Percentiles rank a stretch among this genome's conserved stretches.
phyloP scores from a whole-genome alignment of 2,888 invertebrate genomes.

The Ectemnius lituratus region DNA sequence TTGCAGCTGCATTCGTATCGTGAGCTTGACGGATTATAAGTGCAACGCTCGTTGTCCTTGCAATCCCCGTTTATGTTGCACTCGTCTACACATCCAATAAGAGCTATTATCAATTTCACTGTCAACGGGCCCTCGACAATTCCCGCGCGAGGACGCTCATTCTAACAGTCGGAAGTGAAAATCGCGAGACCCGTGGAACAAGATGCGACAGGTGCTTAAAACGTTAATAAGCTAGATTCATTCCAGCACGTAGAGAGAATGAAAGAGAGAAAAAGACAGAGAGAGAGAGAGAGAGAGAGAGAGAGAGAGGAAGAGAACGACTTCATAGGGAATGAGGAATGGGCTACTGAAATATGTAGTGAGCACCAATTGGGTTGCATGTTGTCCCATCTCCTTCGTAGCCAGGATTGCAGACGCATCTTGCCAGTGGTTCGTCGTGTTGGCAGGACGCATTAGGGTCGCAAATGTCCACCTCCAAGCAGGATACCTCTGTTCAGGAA shows the following conservation, averaged over 20 bases:
- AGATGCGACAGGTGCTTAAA: too few relatives aligned
- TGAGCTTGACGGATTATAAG: constrained; percentile 80
- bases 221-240: too few relatives aligned
- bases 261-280: too few relatives aligned
- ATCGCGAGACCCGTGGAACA: too few relatives aligned
- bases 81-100: constrained; percentile 77
- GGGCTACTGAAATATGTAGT: constrained; percentile 11
- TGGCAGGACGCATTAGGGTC: constrained; percentile 87
- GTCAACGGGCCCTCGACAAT: too few relatives aligned
- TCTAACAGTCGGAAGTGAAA: too few relatives aligned
- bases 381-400: constrained; percentile 89
- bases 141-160: too few relatives aligned
- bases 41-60: constrained; percentile 85
- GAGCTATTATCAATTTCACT: not conserved
- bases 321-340: not conserved
- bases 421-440: constrained; percentile 83
- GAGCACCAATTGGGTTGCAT: constrained; percentile 84
- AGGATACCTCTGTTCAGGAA: constrained; percentile 78
- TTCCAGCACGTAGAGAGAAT: too few relatives aligned
- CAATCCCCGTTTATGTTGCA: constrained; percentile 85
- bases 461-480: constrained; percentile 83
- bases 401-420: constrained; percentile 89
- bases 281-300: too few relatives aligned
- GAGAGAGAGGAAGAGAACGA: not conserved
- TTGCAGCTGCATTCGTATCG: constrained; percentile 88